Conservation (phyloP, 2,797 vertebrate species). For the Sternotherus odoratus region DNA sequence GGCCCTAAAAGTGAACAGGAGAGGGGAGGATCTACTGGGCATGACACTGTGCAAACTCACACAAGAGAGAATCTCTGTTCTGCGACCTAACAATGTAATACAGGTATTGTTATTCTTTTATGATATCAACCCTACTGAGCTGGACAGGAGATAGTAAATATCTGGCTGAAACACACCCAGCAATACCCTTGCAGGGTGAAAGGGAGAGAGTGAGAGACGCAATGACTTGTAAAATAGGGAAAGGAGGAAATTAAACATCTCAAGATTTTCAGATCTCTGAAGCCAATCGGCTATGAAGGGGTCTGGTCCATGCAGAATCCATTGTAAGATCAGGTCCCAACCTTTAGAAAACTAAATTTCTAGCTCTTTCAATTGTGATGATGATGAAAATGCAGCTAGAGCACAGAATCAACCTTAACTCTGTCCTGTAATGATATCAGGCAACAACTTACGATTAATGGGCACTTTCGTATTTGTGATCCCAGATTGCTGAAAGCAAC, state of each 20-base stretch:
- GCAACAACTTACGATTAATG: fast-evolving
- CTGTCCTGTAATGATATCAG: fast-evolving
- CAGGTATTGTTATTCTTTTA: neutral
- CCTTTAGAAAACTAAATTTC: neutral
- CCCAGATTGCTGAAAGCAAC: neutral
- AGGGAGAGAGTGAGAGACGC: neutral
- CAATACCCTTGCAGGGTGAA: fast-evolving
- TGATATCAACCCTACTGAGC: neutral
- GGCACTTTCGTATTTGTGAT: neutral
- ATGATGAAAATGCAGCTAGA: neutral
- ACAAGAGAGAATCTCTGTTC: neutral
- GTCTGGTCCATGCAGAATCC: fast-evolving
- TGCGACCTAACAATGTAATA: neutral
- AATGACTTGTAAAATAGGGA: neutral
- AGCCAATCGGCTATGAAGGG: neutral
- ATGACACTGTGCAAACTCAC: neutral
- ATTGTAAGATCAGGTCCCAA: neutral
- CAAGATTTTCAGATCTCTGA: neutral
- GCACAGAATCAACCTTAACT: neutral
- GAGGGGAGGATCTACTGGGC: neutral
- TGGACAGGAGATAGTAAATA: neutral
- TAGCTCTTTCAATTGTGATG: neutral
- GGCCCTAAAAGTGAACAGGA: neutral
- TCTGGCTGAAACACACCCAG: fast-evolving
- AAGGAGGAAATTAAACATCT: neutral